phyloP scores from a whole-genome alignment of 2,797 vertebrate genomes.

The Neosilurus hyrtlii region DNA sequence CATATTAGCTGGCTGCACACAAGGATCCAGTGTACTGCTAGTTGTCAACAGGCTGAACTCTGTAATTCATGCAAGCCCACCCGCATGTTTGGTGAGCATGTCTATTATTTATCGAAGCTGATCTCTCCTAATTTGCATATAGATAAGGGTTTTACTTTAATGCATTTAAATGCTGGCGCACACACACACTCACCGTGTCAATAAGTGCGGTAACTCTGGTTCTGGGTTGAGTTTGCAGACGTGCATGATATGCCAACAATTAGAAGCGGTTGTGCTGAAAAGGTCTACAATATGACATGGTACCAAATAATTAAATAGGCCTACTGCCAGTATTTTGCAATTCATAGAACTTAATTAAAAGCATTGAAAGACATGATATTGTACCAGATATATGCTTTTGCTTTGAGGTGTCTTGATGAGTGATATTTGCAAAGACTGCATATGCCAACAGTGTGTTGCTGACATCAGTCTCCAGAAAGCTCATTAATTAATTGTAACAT shows the following conservation, averaged over 20 bases:
- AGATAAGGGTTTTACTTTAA: constrained; percentile 73
- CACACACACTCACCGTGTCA: background rate
- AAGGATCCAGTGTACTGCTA: constrained; percentile 40
- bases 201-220: constrained; percentile 16
- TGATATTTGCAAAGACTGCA: background rate
- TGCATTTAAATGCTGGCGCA: constrained; percentile 33
- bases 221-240: constrained; percentile 18
- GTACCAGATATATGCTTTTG: background rate
- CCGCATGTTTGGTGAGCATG: constrained; percentile 67
- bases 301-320: constrained; percentile 14
- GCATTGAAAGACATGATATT: background rate
- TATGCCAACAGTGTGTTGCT: background rate
- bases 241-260: constrained; percentile 10
- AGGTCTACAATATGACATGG: constrained; percentile 13
- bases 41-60: constrained; percentile 5
- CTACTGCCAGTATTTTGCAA: constrained; percentile 11
- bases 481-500: constrained; percentile 2
- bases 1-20: background rate
- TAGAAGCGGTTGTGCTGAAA: background rate
- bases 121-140: constrained; percentile 79
- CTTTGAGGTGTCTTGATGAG: background rate
- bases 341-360: constrained; percentile 19
- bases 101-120: constrained; percentile 75
- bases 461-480: background rate
- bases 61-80: constrained; percentile 68